Base-by-base conservation (phyloP, 1,140 invertebrate genomes). In the Caerostris darwini region DNA sequence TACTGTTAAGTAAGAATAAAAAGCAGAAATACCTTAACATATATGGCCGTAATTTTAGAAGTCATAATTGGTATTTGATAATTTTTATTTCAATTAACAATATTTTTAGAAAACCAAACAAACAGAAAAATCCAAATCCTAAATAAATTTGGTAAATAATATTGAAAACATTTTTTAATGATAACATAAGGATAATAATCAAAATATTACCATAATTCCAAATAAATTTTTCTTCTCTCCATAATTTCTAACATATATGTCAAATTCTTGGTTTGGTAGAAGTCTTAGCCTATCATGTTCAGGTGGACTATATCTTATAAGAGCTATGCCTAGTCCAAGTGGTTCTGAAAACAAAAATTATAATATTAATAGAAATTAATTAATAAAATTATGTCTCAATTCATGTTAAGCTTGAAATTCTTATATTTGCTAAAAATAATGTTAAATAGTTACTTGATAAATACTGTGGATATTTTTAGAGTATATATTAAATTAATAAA, bases 201-300 rank as follows among this genome's bases (percentile, higher is more conserved):
- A 77, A 77, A 50, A 56, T 7, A 71, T 71, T 89, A 91, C 90
- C 77, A n/a, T 56, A 85, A 92, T 58, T 53, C 90, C 90, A 14
- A 81, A 10, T 53, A 92, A 85, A 57, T 92, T 19, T 54, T 85
- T 92, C 81, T 92, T 92, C 56, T 81, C 69, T 17, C 90, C 90
- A 85, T 67, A 83, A 64, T 85, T 81, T 67, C 56, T 85, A 6
- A 92, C 90, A 85, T 64, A 92, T n/a, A 92, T 85, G 2, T 56
- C 17, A 34, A 92, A 81, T 53, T 67, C 54, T 67, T 92, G 56
- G n/a, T 83, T 83, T 59, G 50, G 6, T 10, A n/a, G 2, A 85
- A 92, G 59, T 61, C 50, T 67, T 14, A 92, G 12, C 17, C 54
- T 92, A n/a, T 6, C 58, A 64, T n/a, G n/a, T 53, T 67, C 90